These are phyloP conservation scores for Troilus luridus DNA, from an alignment of 2,888 invertebrate genomes.

Conservation along the genomic window DNA sequence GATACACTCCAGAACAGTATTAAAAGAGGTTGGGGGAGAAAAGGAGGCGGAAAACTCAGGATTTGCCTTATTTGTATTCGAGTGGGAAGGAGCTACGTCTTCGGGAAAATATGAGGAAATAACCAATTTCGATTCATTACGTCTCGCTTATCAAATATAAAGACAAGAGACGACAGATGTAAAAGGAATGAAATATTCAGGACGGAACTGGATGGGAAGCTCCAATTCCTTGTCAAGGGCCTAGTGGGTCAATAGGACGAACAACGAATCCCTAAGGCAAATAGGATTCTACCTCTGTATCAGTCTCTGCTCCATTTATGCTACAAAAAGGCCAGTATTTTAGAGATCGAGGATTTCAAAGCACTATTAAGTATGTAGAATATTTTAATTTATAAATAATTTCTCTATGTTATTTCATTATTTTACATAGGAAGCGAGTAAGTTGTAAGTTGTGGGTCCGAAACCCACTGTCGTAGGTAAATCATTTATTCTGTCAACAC, in stretches of 20 bases:
- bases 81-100: background rate
- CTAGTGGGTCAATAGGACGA: slow-evolving; percentile 1
- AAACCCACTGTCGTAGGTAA: no score
- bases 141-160: slow-evolving; percentile 51
- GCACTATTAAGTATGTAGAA: background rate
- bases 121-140: slow-evolving; percentile 56
- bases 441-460: no score
- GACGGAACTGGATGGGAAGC: background rate
- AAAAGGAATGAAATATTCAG: slow-evolving; percentile 46
- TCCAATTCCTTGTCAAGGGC: background rate
- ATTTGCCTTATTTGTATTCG: slow-evolving; percentile 33
- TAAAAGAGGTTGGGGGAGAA: background rate
- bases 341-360: background rate
- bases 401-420: no score
- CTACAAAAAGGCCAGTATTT: background rate
- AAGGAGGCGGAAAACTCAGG: background rate
- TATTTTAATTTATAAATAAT: no score
- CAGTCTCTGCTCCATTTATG: background rate
- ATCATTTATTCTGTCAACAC: no score
- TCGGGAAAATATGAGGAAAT: background rate
- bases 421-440: no score
- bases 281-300: slow-evolving; percentile 12
- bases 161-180: slow-evolving; percentile 45
- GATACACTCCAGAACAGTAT: background rate
- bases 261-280: slow-evolving; percentile 19